Base-by-base conservation (phyloP, 2,888 invertebrate genomes). In the Eupithecia subumbrata region DNA sequence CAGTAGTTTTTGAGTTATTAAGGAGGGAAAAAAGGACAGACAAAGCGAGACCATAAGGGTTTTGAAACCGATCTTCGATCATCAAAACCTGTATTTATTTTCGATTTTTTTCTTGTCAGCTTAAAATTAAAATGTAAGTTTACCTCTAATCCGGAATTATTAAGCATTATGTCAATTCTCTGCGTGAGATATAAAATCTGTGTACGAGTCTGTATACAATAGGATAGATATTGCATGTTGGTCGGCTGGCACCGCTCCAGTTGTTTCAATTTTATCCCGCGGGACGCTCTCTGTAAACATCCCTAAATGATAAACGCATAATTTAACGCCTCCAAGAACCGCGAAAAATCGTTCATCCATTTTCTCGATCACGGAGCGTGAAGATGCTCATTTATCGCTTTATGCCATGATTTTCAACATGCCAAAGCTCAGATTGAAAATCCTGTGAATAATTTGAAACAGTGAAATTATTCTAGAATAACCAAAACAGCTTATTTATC, bases 291-390 rank as follows among this genome's bases (percentile, higher is more conserved):
- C 89, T 90, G 93, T 93, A 93, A 94, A 94, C 93, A 93, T 91
- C 91, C 91, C 91, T 92, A 92, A 94, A 93, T 93, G 93, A 93
- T 94, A 92, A 93, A 94, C 92, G 91, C 90, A 92, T 92, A 92
- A 92, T 93, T 93, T 93, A 93, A 92, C 91, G 91, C 92, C 89
- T 86, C 89, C 87, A 83, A 84, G 89, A 88, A 90, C 91, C 87
- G 88, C 86, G 90, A 92, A 92, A 91, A 91, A 91, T 91, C 91
- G 91, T 90, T 88, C 90, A 90, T 86, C 90, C 91, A 91, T 91
- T 91, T 89, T 87, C 88, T 86, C 86, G 88, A 89, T 91, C 90
- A 90, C 87, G 88, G 84, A 84, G 88, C 89, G 88, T 88, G 88
- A 91, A 91, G 90, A 90, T 67, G 86, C 87, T 89, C 87, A 85